Evolutionary conservation across 2,888 invertebrate genomes (phyloP).

Genomic region (Malacosoma neustria): DNA sequence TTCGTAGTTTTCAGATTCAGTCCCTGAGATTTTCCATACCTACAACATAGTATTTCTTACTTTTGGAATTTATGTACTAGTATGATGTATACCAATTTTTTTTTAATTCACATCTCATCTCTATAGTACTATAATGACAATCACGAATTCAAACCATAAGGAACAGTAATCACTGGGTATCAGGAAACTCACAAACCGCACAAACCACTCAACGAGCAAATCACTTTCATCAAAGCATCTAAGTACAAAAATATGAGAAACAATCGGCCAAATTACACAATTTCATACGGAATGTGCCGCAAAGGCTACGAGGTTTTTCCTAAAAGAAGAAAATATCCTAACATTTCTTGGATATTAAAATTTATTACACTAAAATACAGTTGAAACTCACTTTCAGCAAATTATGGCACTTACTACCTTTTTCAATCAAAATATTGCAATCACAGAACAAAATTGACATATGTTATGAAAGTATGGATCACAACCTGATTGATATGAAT

Average conservation of each 20-base stretch:
- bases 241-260: slow-evolving; percentile 25
- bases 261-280: slow-evolving; percentile 48
- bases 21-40: too few species aligned
- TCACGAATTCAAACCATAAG: not conserved
- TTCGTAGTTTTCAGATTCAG: too few species aligned
- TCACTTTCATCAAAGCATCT: slow-evolving; percentile 15
- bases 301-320: slow-evolving; percentile 34
- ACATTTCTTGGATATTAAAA: too few species aligned
- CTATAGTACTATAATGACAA: not conserved
- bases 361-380: too few species aligned
- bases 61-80: too few species aligned
- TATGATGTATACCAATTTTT: too few species aligned
- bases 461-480: not conserved
- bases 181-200: not conserved
- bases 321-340: not conserved
- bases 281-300: slow-evolving; percentile 43
- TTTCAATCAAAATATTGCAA: not conserved
- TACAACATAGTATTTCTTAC: too few species aligned
- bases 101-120: not conserved
- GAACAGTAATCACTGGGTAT: not conserved
- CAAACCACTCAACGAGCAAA: slow-evolving; percentile 2
- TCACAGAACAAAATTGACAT: not conserved
- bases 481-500: not conserved
- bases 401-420: not conserved
- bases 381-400: too few species aligned